Evolutionary conservation across 2,113 vertebrate species (phyloP).

Genomic region (Nycticryphes semicollaris): DNA sequence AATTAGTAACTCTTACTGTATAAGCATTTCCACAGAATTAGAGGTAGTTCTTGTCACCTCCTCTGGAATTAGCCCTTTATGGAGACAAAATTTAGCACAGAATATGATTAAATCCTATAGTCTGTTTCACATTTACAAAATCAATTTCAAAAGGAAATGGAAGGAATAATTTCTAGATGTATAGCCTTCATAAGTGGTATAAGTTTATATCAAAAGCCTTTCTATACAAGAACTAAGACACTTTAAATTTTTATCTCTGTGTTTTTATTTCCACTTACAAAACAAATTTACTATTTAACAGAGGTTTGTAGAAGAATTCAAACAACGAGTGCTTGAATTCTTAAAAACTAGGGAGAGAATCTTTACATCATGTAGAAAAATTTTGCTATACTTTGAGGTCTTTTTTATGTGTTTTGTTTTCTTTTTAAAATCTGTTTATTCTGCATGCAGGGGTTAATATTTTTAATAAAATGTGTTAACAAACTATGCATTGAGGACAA

Average conservation of each 20-base stretch:
- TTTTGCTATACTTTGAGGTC: neutral
- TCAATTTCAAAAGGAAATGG: neutral
- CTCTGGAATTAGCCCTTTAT: neutral
- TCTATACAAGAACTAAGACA: neutral
- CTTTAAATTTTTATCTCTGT: neutral
- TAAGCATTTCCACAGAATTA: neutral
- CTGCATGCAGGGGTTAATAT: neutral
- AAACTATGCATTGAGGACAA: neutral
- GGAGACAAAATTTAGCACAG: neutral
- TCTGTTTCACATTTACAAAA: neutral
- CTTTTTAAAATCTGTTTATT: neutral
- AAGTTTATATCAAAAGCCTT: neutral
- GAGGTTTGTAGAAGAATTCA: neutral
- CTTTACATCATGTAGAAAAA: neutral
- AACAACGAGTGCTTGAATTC: neutral
- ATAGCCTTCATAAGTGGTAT: neutral
- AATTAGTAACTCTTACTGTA: neutral
- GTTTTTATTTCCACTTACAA: neutral
- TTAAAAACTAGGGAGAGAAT: neutral
- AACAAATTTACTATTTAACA: neutral
- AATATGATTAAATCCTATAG: neutral
- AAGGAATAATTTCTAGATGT: neutral
- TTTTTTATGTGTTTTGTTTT: neutral
- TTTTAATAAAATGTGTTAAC: neutral
- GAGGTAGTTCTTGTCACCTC: neutral